Conservation (phyloP, 2,888 invertebrate genomes). For the Polyploca ridens region DNA sequence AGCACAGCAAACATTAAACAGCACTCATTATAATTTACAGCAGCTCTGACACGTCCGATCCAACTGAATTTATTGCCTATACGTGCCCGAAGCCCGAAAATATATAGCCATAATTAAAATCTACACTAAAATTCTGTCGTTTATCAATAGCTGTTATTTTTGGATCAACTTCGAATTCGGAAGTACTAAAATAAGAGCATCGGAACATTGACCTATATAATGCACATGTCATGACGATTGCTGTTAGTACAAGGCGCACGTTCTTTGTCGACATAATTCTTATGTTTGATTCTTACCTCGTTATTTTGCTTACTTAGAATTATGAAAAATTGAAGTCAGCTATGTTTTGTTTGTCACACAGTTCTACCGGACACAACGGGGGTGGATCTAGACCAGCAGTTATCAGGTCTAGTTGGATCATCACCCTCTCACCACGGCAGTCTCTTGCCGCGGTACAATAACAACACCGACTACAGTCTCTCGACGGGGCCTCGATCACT, state of each 20-base stretch:
- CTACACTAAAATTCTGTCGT: constrained; percentile 51
- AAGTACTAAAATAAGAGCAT: constrained; percentile 7
- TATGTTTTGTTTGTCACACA: constrained; percentile 50
- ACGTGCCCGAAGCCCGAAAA: constrained; percentile 65
- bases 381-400: constrained; percentile 89
- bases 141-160: constrained; percentile 41
- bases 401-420: constrained; percentile 86
- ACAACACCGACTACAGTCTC: constrained; percentile 87
- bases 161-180: constrained; percentile 14
- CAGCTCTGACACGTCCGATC: constrained; percentile 69
- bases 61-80: constrained; percentile 77
- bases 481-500: constrained; percentile 89
- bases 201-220: constrained; percentile 2
- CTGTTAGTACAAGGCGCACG: background rate
- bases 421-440: constrained; percentile 84
- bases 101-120: constrained; percentile 65
- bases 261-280: background rate
- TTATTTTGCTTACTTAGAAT: too few relatives aligned
- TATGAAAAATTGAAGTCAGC: background rate
- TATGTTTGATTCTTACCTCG: background rate
- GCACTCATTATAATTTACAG: constrained; percentile 81
- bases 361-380: constrained; percentile 92
- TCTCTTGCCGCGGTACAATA: constrained; percentile 88
- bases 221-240: background rate
- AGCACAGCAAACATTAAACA: constrained; percentile 62